These are phyloP conservation scores for Diorhabda carinulata DNA, from an alignment of 1,140 invertebrate genomes.

Conservation along the genomic window DNA sequence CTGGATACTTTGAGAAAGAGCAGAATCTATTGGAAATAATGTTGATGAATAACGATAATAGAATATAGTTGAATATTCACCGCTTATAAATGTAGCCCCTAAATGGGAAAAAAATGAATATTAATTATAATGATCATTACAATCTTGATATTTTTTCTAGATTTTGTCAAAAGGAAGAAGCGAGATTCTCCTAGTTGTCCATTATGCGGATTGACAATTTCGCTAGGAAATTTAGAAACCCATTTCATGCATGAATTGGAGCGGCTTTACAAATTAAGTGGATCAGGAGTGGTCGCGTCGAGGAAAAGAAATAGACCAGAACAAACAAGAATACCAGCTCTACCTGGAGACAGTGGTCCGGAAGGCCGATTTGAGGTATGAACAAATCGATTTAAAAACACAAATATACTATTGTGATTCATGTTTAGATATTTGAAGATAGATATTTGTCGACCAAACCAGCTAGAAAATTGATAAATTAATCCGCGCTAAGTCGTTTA, in stretches of 20 bases:
- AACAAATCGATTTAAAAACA: too few relatives aligned
- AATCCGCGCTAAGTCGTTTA: too few relatives aligned
- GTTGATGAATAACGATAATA: too few relatives aligned
- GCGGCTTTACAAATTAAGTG: slow-evolving; percentile 63
- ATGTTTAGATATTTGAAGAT: too few relatives aligned
- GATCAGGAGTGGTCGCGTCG: slow-evolving; percentile 46
- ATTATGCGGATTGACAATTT: slow-evolving; percentile 72
- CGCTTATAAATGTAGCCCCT: too few relatives aligned
- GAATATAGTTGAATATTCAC: too few relatives aligned
- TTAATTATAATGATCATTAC: background rate
- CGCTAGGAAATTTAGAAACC: slow-evolving; percentile 69
- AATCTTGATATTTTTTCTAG: slow-evolving; percentile 31
- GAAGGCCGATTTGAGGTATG: slow-evolving; percentile 71
- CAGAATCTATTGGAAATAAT: too few relatives aligned
- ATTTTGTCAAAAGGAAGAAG: slow-evolving; percentile 44
- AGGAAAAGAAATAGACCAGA: slow-evolving; percentile 49
- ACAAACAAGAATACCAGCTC: slow-evolving; percentile 48
- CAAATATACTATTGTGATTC: too few relatives aligned
- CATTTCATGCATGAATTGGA: slow-evolving; percentile 78
- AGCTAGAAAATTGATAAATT: too few relatives aligned
- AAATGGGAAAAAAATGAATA: too few relatives aligned
- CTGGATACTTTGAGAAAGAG: too few relatives aligned
- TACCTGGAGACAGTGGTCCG: slow-evolving; percentile 54
- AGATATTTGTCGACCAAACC: too few relatives aligned
- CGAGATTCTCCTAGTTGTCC: slow-evolving; percentile 62